Conservation (phyloP, 2,797 vertebrate species). For the Poecilia picta region DNA sequence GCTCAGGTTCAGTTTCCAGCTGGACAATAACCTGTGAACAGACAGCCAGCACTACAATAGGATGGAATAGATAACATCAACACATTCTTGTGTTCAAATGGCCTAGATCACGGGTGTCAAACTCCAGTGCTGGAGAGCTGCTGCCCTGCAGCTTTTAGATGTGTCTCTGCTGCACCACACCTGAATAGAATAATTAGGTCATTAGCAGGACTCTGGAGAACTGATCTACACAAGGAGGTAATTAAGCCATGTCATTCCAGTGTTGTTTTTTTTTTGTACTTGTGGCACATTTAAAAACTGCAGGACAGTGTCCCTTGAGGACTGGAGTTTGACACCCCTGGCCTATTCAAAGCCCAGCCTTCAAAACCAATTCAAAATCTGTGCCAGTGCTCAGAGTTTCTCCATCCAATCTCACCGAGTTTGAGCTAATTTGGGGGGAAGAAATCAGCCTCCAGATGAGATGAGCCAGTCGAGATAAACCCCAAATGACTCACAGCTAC, state of each 20-base stretch:
- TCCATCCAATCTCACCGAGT: background rate
- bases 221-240: too few relatives aligned
- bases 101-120: background rate
- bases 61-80: background rate
- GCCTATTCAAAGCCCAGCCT: background rate
- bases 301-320: too few relatives aligned
- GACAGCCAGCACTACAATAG: background rate
- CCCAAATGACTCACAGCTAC: background rate
- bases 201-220: too few relatives aligned
- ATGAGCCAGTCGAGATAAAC: background rate
- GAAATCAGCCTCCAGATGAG: background rate
- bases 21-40: background rate
- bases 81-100: background rate
- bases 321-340: background rate
- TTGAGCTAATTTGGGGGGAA: background rate
- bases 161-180: too few relatives aligned
- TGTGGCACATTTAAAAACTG: too few relatives aligned
- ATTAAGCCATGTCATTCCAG: too few relatives aligned
- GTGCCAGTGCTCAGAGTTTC: background rate
- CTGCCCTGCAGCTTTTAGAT: too few relatives aligned
- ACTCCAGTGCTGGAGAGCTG: too few relatives aligned
- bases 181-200: too few relatives aligned
- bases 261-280: too few relatives aligned
- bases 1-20: background rate
- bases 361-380: background rate